Conservation (phyloP, 2,797 vertebrate species). For the Carapus acus region DNA sequence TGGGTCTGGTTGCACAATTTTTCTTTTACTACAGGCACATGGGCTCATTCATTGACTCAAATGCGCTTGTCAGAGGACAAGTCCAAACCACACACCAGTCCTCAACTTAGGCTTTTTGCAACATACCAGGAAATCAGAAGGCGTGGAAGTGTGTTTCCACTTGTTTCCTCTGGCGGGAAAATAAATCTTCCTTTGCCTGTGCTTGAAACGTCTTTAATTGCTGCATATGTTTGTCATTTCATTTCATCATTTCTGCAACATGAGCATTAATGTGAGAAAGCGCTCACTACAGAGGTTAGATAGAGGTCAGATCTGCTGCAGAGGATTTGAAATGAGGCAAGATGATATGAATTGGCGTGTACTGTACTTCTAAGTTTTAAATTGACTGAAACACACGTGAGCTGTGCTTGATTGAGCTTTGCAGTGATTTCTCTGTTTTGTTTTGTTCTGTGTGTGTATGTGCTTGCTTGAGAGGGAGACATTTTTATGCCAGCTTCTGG, state of each 20-base stretch:
- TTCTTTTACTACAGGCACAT: fast-evolving
- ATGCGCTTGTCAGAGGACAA: constrained; percentile 23
- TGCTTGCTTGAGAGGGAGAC: no score
- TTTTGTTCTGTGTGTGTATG: no score
- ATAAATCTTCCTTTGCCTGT: no score
- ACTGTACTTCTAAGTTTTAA: no score
- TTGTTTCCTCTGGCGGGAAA: neutral
- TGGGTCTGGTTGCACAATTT: neutral
- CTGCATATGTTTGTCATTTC: neutral
- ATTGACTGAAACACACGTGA: no score
- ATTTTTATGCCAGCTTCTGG: no score
- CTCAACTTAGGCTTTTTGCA: neutral
- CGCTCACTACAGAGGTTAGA: constrained; percentile 33
- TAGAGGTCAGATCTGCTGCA: neutral
- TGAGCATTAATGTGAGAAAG: neutral
- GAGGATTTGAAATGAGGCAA: no score
- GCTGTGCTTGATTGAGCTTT: no score
- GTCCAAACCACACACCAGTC: constrained; percentile 31
- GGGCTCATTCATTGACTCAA: neutral
- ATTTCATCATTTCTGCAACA: neutral
- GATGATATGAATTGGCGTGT: no score
- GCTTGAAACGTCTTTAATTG: no score
- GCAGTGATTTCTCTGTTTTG: no score
- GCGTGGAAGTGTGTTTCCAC: neutral
- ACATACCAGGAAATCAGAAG: neutral